Percentiles rank a stretch among this genome's conserved stretches.
These are phyloP conservation scores for Stichopus chloronotus DNA, from an alignment of 35 echinoderm and acorn worm genomes.

Conservation along the genomic window DNA sequence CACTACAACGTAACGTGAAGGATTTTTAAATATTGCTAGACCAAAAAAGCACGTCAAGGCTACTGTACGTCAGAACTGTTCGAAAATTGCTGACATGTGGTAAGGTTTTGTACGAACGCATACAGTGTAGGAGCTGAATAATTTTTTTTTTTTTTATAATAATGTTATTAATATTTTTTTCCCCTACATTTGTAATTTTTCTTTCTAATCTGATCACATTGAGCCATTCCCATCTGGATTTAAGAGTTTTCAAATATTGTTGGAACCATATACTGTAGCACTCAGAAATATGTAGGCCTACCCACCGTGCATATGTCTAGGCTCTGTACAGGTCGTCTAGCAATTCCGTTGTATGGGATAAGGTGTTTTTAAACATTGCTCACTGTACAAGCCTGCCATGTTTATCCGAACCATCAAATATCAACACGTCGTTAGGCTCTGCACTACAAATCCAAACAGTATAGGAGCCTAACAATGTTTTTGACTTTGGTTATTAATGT, in stretches of 20 bases:
- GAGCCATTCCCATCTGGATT: too few relatives aligned
- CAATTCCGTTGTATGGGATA: neutral
- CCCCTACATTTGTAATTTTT: too few relatives aligned
- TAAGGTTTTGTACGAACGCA: neutral
- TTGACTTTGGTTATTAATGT: neutral
- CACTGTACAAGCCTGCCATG: neutral
- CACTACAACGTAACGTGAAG: too few relatives aligned
- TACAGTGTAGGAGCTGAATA: neutral
- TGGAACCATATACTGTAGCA: too few relatives aligned
- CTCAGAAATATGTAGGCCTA: too few relatives aligned
- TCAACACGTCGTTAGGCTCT: neutral
- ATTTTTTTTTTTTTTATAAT: neutral
- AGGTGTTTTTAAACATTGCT: neutral
- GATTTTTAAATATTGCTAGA: too few relatives aligned
- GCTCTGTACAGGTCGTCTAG: too few relatives aligned
- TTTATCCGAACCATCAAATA: neutral
- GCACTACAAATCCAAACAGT: neutral
- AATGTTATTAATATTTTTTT: neutral
- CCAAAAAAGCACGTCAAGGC: too few relatives aligned
- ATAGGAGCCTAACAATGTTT: slow-evolving; percentile 1
- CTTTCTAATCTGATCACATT: too few relatives aligned
- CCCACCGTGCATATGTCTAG: too few relatives aligned
- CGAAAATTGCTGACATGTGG: neutral
- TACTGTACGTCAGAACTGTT: neutral
- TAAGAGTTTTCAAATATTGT: too few relatives aligned